A percentile compares a stretch with the other conserved stretches of the same genome.
These are phyloP conservation scores for Drosophila suzukii DNA, from an alignment of 1,140 invertebrate species.

Conservation along the genomic window DNA sequence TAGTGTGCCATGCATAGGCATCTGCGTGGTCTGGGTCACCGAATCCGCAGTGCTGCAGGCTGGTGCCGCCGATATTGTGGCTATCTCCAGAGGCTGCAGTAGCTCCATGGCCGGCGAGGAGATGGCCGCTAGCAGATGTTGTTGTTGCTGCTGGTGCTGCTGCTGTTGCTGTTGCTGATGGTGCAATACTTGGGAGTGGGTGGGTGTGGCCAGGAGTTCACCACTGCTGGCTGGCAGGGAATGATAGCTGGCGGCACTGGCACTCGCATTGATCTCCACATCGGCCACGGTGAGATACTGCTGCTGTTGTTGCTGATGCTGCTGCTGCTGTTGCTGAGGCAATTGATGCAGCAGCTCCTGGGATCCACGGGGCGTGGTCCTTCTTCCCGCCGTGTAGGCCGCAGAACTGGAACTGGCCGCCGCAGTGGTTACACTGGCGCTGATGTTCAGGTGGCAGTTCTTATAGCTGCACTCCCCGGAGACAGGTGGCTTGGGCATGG, in stretches of 20 bases:
- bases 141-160: constrained; percentile 29
- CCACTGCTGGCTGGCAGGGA: constrained; percentile 55
- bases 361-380: constrained; percentile 62
- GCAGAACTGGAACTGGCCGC: constrained; percentile 52
- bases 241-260: constrained; percentile 71
- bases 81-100: constrained; percentile 64
- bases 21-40: constrained; percentile 68
- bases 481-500: constrained; percentile 61
- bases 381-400: constrained; percentile 46
- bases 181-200: constrained; percentile 36
- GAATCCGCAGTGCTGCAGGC: constrained; percentile 53
- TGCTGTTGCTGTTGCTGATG: constrained; percentile 48
- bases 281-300: constrained; percentile 80
- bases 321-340: constrained; percentile 49
- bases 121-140: constrained; percentile 55
- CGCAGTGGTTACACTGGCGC: constrained; percentile 62
- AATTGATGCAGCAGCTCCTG: constrained; percentile 65
- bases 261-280: constrained; percentile 76
- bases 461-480: constrained; percentile 77
- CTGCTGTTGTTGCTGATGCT: constrained; percentile 55
- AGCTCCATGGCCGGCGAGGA: constrained; percentile 55
- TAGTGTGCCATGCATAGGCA: constrained; percentile 52
- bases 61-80: constrained; percentile 56
- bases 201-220: constrained; percentile 61
- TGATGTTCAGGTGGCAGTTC: constrained; percentile 80